Conservation (phyloP, 1,140 invertebrate species). For the Trichonephila inaurata region DNA sequence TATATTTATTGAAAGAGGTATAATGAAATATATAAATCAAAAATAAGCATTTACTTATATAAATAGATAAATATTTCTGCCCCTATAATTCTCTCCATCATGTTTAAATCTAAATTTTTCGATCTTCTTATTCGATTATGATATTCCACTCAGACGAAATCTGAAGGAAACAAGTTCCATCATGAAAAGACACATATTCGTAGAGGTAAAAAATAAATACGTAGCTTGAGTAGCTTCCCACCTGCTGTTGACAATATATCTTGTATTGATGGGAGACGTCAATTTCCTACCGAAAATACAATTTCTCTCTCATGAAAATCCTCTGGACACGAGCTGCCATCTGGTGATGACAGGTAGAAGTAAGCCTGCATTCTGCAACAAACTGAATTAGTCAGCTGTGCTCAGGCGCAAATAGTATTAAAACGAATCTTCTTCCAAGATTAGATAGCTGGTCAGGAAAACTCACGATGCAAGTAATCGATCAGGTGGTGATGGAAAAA, state of each 20-base stretch:
- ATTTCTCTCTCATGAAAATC: not conserved
- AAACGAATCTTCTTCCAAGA: not conserved
- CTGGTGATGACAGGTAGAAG: conserved; percentile 1
- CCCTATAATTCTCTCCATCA: no score
- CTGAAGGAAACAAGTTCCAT: not conserved
- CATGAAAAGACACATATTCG: no score
- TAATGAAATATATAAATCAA: not conserved
- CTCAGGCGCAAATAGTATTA: not conserved
- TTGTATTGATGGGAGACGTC: not conserved
- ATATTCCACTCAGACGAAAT: not conserved
- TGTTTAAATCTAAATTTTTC: no score
- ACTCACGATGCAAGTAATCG: not conserved
- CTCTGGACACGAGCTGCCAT: not conserved
- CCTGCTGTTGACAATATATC: not conserved
- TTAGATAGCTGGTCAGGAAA: not conserved
- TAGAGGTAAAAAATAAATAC: not conserved
- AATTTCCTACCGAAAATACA: not conserved
- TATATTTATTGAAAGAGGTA: not conserved
- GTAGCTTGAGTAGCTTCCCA: not conserved
- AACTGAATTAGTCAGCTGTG: not conserved
- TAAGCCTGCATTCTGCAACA: not conserved
- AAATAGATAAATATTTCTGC: no score
- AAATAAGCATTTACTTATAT: not conserved
- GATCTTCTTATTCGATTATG: no score
- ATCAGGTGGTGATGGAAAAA: not conserved